A percentile compares a stretch with the other conserved stretches of the same genome.
phyloP scores from a whole-genome alignment of 2,113 vertebrate genomes.

The Tiliqua scincoides region DNA sequence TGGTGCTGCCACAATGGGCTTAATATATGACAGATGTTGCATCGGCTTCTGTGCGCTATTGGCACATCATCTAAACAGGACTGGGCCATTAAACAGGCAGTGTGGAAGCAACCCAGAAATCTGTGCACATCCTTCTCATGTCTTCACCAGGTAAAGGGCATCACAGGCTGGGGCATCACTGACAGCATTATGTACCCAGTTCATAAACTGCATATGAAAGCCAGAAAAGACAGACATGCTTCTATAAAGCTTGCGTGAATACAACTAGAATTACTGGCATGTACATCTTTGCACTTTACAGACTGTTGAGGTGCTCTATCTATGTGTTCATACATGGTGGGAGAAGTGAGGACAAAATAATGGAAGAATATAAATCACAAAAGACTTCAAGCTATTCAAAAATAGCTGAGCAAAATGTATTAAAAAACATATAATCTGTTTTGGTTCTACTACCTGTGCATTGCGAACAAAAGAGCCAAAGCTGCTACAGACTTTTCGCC shows the following conservation, averaged over 20 bases:
- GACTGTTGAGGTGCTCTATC: not conserved
- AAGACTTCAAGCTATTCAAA: not conserved
- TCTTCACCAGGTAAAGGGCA: not conserved
- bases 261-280: not conserved
- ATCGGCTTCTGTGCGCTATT: too few relatives aligned
- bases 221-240: not conserved
- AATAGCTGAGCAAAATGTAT: not conserved
- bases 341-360: not conserved
- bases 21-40: too few relatives aligned
- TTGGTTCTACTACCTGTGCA: conserved; percentile 84
- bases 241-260: not conserved
- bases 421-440: accelerated
- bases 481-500: conserved; percentile 94
- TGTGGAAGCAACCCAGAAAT: not conserved
- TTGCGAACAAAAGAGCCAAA: conserved; percentile 91
- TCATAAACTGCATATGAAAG: not conserved
- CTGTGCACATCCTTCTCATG: not conserved
- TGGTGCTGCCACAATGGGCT: too few relatives aligned
- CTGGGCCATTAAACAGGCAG: not conserved
- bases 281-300: not conserved
- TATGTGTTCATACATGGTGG: not conserved
- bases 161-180: too few relatives aligned
- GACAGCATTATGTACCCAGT: not conserved
- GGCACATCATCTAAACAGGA: too few relatives aligned
- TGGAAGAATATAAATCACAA: not conserved